phyloP scores from a whole-genome alignment of 2,888 invertebrate genomes.

The Amphiduros pacificus region DNA sequence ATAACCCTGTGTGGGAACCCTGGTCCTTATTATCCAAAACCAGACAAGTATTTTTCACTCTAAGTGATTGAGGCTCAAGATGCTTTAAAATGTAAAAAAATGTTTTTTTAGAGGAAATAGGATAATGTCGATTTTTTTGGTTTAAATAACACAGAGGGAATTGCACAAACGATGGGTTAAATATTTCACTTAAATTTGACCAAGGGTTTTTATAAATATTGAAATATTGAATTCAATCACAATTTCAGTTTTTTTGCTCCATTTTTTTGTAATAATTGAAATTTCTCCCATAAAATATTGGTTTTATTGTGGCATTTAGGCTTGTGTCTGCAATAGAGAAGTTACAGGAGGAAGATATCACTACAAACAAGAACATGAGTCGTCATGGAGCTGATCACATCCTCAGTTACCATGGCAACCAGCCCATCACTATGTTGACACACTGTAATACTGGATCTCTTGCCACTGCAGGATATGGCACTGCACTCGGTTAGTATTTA shows the following conservation, averaged over 20 bases:
- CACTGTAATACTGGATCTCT: conserved; percentile 98
- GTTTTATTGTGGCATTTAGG: conserved; percentile 62
- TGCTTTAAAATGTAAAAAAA: too few relatives aligned
- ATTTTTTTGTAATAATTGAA: not conserved
- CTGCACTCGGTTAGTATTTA: conserved; percentile 76
- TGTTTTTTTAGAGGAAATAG: too few relatives aligned
- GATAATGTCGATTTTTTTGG: too few relatives aligned
- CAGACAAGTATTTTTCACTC: too few relatives aligned
- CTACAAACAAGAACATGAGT: conserved; percentile 86
- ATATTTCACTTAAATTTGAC: too few relatives aligned
- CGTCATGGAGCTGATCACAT: conserved; percentile 80
- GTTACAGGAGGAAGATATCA: conserved; percentile 84
- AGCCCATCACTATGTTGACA: conserved; percentile 78
- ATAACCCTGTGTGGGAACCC: too few relatives aligned
- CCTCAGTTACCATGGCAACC: conserved; percentile 59
- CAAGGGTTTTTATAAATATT: too few relatives aligned
- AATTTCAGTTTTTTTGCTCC: not conserved
- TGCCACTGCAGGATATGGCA: conserved; percentile 97
- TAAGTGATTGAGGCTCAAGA: too few relatives aligned
- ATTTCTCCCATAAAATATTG: not conserved
- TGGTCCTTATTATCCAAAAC: too few relatives aligned
- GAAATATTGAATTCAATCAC: too few relatives aligned
- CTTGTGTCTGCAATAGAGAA: conserved; percentile 76
- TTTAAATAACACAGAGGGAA: too few relatives aligned
- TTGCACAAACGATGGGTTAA: too few relatives aligned